phyloP scores from a whole-genome alignment of 2,113 vertebrate species.

The Rostratula benghalensis region DNA sequence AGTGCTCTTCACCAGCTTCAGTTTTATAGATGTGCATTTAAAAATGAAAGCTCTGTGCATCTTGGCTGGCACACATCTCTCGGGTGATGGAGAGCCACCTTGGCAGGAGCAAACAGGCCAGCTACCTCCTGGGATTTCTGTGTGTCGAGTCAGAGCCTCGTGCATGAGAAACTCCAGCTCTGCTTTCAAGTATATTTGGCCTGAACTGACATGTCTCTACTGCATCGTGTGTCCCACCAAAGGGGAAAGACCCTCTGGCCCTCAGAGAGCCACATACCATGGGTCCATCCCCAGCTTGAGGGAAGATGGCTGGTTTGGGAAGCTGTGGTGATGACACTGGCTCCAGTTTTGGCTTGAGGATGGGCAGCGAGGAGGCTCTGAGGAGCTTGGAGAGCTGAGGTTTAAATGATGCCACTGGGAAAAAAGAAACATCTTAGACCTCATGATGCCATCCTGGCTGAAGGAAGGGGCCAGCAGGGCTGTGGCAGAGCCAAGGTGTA shows the following conservation, averaged over 20 bases:
- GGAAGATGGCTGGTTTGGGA: neutral
- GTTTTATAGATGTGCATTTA: neutral
- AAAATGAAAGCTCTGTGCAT: conserved; percentile 2
- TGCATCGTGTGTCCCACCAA: neutral
- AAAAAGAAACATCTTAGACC: neutral
- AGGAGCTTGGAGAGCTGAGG: neutral
- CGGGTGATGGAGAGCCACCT: fast-evolving
- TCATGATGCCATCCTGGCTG: neutral
- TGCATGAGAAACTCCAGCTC: neutral
- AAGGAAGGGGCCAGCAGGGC: neutral
- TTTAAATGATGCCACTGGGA: neutral
- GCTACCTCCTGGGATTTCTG: neutral
- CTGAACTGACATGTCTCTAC: neutral
- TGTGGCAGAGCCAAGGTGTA: no score
- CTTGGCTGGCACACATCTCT: neutral
- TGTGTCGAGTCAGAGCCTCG: neutral
- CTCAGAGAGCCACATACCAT: neutral
- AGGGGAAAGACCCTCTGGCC: neutral
- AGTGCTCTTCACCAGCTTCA: neutral
- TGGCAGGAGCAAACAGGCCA: neutral
- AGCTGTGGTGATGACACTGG: neutral
- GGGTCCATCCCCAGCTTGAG: neutral
- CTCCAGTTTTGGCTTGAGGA: neutral
- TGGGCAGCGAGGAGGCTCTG: neutral
- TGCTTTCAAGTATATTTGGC: conserved; percentile 24